Evolutionary conservation across 2,113 vertebrate genomes (phyloP).

Genomic region (Epinephelus lanceolatus): DNA sequence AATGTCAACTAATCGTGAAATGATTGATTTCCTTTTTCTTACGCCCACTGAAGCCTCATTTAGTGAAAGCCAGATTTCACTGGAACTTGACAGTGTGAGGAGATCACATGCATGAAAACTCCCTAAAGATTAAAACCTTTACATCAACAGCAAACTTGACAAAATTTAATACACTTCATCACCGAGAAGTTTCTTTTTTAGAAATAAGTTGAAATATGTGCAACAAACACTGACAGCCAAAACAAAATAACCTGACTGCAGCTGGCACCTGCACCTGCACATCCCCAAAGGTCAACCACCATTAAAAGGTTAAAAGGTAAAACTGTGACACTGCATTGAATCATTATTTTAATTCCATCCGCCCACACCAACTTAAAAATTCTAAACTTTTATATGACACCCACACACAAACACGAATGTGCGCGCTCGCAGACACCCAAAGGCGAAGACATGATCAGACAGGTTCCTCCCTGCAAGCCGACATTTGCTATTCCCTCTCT

Average conservation of each 20-base stretch:
- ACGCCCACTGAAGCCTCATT: neutral
- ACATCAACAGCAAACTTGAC: neutral
- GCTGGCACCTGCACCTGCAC: neutral
- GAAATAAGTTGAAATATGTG: neutral
- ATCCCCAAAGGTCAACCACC: neutral
- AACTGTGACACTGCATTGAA: neutral
- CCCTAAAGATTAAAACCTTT: neutral
- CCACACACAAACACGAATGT: slow-evolving; percentile 24
- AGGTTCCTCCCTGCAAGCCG: slow-evolving; percentile 15
- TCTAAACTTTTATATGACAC: slow-evolving; percentile 12
- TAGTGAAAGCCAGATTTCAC: neutral
- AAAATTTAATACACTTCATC: neutral
- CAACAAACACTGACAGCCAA: neutral
- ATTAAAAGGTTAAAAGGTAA: neutral
- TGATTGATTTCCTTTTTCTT: neutral
- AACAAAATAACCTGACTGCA: neutral
- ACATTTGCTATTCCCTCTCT: slow-evolving; percentile 34
- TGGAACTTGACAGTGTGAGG: neutral
- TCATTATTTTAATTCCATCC: slow-evolving; percentile 7
- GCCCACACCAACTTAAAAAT: slow-evolving; percentile 9
- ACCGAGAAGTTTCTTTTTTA: neutral
- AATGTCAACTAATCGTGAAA: neutral
- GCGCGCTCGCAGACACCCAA: slow-evolving; percentile 3
- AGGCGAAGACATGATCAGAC: slow-evolving; percentile 53
- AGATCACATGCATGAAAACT: neutral